These are phyloP conservation scores for Gonatopus flavifemur DNA, from an alignment of 1,140 invertebrate species.

Conservation along the genomic window DNA sequence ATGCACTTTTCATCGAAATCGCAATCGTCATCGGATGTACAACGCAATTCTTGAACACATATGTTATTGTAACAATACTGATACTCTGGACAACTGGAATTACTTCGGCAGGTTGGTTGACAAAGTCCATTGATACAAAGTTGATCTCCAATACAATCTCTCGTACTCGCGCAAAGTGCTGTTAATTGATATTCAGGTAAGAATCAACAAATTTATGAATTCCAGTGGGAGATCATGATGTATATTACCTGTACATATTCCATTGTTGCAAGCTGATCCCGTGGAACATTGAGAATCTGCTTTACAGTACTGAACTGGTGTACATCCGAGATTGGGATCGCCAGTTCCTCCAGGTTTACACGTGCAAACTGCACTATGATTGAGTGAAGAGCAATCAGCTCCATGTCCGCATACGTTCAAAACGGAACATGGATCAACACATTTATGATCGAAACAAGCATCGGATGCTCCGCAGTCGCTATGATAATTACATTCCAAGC, in stretches of 20 bases:
- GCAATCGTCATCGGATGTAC: slow-evolving; percentile 71
- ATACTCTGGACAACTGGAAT: slow-evolving; percentile 76
- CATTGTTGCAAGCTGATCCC: slow-evolving; percentile 77
- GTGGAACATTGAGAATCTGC: slow-evolving; percentile 76
- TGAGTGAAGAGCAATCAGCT: slow-evolving; percentile 70
- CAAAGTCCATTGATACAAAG: slow-evolving; percentile 78
- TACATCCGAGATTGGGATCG: slow-evolving; percentile 81
- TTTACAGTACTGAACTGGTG: slow-evolving; percentile 77
- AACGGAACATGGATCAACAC: slow-evolving; percentile 77
- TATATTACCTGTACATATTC: slow-evolving; percentile 72
- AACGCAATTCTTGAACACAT: slow-evolving; percentile 78
- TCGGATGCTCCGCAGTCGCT: slow-evolving; percentile 71
- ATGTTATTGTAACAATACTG: slow-evolving; percentile 82
- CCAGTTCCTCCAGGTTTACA: slow-evolving; percentile 82
- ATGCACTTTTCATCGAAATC: slow-evolving; percentile 68
- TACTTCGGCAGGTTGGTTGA: slow-evolving; percentile 75
- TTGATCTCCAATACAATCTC: slow-evolving; percentile 80
- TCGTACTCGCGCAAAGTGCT: slow-evolving; percentile 72
- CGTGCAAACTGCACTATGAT: slow-evolving; percentile 76
- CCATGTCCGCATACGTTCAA: slow-evolving; percentile 80
- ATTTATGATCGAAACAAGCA: slow-evolving; percentile 78
- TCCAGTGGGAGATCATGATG: neutral
- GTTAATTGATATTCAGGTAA: slow-evolving; percentile 18
- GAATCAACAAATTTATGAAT: neutral
- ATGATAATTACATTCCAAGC: slow-evolving; percentile 77